Base-by-base conservation (phyloP, 2,113 vertebrate species). In the Phyllostomus hastatus region DNA sequence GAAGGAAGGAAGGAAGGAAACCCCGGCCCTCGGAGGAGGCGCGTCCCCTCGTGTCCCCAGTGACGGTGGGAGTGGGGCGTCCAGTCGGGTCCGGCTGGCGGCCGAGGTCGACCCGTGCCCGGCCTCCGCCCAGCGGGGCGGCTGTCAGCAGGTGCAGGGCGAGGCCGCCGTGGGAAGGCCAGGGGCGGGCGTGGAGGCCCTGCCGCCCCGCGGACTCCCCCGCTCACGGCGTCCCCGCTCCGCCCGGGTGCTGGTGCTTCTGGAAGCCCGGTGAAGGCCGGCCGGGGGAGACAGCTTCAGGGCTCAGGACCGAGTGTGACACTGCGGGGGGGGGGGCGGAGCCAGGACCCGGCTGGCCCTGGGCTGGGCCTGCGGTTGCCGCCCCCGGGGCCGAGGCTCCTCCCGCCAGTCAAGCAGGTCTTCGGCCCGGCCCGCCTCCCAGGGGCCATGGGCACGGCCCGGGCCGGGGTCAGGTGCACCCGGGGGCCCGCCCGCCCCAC, bases 21-120 rank as follows among this genome's bases (percentile, higher is more conserved):
- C 4, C 1, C 35, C 48, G 86, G 73, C 41, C 12, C 14, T 3
- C n/a, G 61, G 48, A 38, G 52, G 7, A 41, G 35, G 10, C 0
- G 0, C 0, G 0, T 22, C 46, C 57, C 7, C n/a, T 10, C 0
- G 9, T 20, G 76, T 3, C 12, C 54, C 26, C 0, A 2, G 41
- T 1, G 19, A 24, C 3, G 0, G 35, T 2, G 19, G 31, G 17
- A 7, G 52, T 20, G 7, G 15, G 66, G 66, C 5, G 33, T 4
- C 5, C 16, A 0, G 7, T 28, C 2, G 1, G 17, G 92, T 59
- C 48, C 10, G 15, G 48, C 26, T 14, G 73, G 10, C 0, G 3
- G 66, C 66, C 4, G 73, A 81, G 66, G 20, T 15, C 7, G 0
- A 1, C 7, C 20, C 26, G 12, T 41, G 38, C 38, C 38, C 38